Base-by-base conservation (phyloP, 2,797 vertebrate species). In the Semaprochilodus insignis region DNA sequence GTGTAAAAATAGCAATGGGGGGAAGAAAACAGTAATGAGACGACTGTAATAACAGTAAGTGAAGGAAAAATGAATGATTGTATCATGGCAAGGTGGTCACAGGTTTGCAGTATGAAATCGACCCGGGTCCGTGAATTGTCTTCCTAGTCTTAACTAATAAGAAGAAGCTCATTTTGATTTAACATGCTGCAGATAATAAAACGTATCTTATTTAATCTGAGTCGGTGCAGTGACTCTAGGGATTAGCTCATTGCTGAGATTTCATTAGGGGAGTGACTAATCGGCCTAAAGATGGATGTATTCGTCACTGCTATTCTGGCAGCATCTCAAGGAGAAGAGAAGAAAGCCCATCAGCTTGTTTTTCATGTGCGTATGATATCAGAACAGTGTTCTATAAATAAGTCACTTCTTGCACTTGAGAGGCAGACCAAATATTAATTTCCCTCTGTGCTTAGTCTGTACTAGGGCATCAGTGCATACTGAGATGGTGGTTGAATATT, bases 351-450 rank as follows among this genome's bases (percentile, higher is more conserved):
- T 67, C 21, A 10, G 7, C 34, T 67, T 44, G 34, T 40, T n/a
- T 44, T 40, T 36, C 31, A 21, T 21, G 65, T 40, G 65, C 21
- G 7, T 67, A 19, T 3, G 6, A 3, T 67, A 2, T 67, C 2
- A 40, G 65, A 40, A n/a, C 34, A 67, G 34, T 40, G 63, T 66
- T 34, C 60, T 63, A 63, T 63, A 17, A 66, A 66, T 66, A 34
- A 66, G 34, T 66, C 16, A 16, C 59, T 23, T 14, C 10, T 48
- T 48, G 10, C 8, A 6, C 8, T 40, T 40, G 40, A 2, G 5
- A 40, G 40, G 11, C 44, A 13, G 44, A 48, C 8, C 44, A 1
- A 48, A 48, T 48, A 48, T 48, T 48, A 11, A 2, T 0, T 13
- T 11, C 0, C 44, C 10, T 48, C 44, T 48, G 44, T 11, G 0